phyloP scores from a whole-genome alignment of 2,797 vertebrate genomes.

The Chelidonichthys spinosus region DNA sequence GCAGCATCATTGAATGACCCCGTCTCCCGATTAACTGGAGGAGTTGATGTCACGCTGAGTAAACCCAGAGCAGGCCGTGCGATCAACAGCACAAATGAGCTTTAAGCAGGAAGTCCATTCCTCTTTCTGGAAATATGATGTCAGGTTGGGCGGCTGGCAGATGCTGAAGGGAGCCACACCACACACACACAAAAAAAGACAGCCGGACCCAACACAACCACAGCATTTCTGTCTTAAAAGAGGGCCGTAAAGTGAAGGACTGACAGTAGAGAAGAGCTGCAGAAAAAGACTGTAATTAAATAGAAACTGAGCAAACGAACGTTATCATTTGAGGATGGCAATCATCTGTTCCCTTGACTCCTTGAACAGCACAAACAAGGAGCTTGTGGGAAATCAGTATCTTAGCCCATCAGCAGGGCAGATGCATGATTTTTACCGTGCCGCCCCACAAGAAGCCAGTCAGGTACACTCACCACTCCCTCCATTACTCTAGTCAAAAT shows the following conservation, averaged over 20 bases:
- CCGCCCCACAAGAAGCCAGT: constrained; percentile 19
- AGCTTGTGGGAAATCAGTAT: constrained; percentile 23
- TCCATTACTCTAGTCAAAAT: constrained; percentile 37
- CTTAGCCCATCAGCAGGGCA: neutral
- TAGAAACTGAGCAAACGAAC: constrained; percentile 27
- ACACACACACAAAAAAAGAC: constrained; percentile 20
- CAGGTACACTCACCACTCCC: neutral
- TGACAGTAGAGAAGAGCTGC: constrained; percentile 28
- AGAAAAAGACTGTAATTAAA: constrained; percentile 56
- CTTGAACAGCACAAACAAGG: constrained; percentile 20
- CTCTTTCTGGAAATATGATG: constrained; percentile 56
- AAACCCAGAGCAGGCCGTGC: constrained; percentile 22
- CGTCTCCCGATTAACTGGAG: constrained; percentile 16
- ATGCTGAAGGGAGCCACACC: constrained; percentile 22
- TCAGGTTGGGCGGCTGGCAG: constrained; percentile 41
- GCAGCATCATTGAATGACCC: constrained; percentile 22
- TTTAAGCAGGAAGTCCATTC: constrained; percentile 19
- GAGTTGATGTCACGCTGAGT: constrained; percentile 32
- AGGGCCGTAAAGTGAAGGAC: constrained; percentile 35
- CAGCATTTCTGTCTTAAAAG: constrained; percentile 54
- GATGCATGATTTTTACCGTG: neutral
- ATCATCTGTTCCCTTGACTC: constrained; percentile 17
- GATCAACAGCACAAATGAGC: constrained; percentile 17
- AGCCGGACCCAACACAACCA: constrained; percentile 36
- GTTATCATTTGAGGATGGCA: constrained; percentile 39